Evolutionary conservation across 2,113 vertebrate species (phyloP), one percentile per base, ranked within the genome.

Genomic region (Paracanthobrama guichenoti): DNA sequence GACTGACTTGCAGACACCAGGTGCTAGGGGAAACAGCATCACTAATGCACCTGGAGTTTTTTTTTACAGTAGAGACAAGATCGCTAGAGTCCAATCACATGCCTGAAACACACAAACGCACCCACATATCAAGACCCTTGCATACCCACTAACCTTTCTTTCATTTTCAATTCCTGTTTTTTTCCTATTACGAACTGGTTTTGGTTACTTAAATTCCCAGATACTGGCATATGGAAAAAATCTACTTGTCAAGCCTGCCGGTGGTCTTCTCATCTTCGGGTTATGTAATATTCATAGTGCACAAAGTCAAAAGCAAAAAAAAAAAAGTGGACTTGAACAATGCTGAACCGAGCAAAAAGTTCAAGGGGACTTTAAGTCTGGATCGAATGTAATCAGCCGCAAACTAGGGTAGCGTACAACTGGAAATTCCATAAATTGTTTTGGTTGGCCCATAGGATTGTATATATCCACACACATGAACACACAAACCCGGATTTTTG

Each of bases 141-240:
- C 26, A 53, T 53, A 75, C 46, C 48, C 16, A 50, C n/a, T 7
- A 28, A 31, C 31, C 46, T 83, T 72, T 59, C 74, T 35, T 24
- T 75, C 48, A 22, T 79, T 78, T 84, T 81, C 22, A 53, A 59
- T 50, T 76, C 18, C 22, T 1, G 20, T n/a, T 42, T 22, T 39
- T n/a, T 42, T 1, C 2, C 46, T 66, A 73, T 39, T 72, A 76
- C 80, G 46, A 57, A 71, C 46, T 14, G 77, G 66, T 74, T 90
- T 86, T 85, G 86, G 35, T 91, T 86, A 87, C 83, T 88, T 84
- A 46, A 82, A 87, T 84, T 88, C 77, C 87, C 71, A 91, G 86
- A 91, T 91, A 89, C 81, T 88, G 90, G 89, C 91, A 92, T 88
- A 90, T 91, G 91, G 91, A 91, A 93, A 86, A 83, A 85, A 92